Conservation (phyloP, 2,797 vertebrate genomes). For the Acestrorhynchus altus region DNA sequence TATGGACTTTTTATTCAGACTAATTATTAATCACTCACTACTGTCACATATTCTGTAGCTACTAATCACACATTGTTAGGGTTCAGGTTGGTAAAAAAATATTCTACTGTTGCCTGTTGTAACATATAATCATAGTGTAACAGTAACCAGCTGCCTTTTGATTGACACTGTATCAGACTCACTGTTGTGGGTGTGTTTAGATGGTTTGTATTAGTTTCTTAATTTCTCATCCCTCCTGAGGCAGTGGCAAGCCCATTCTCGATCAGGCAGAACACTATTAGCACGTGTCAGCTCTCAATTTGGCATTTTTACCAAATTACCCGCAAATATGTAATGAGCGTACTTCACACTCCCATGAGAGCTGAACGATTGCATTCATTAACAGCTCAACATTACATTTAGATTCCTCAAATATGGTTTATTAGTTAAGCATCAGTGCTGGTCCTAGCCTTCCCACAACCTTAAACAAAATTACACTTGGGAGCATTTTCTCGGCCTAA, state of each 20-base stretch:
- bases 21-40: too few species aligned
- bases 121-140: background rate
- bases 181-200: background rate
- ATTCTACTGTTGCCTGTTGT: background rate
- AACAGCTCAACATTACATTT: too few species aligned
- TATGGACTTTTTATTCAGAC: too few species aligned
- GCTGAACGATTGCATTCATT: too few species aligned
- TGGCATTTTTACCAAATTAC: background rate
- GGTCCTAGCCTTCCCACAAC: too few species aligned
- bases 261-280: conserved; percentile 28
- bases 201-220: background rate
- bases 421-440: too few species aligned
- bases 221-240: background rate
- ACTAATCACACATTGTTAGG: background rate
- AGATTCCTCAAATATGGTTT: too few species aligned
- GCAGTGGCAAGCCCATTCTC: background rate
- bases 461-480: too few species aligned
- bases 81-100: too few species aligned
- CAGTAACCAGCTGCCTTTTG: background rate
- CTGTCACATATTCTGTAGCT: too few species aligned
- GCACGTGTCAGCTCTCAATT: conserved; percentile 11
- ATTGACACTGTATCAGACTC: background rate
- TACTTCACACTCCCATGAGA: background rate
- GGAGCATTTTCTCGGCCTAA: too few species aligned
- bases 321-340: background rate